Conservation (phyloP, 2,888 invertebrate genomes). For the Habrosyne pyritoides region DNA sequence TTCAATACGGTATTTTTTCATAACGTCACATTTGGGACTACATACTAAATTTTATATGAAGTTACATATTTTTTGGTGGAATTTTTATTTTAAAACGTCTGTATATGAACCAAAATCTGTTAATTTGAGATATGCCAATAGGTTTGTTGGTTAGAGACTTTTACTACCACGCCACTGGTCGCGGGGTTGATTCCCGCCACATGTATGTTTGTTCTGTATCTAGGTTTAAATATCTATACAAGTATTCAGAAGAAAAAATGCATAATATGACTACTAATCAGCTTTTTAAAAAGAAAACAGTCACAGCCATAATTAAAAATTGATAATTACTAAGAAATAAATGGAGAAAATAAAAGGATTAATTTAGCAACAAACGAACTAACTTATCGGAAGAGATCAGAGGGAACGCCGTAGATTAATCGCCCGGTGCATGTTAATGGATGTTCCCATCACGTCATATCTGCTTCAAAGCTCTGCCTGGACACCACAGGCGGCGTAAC, state of each 20-base stretch:
- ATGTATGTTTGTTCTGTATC: too few species aligned
- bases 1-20: slow-evolving; percentile 5
- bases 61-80: not conserved
- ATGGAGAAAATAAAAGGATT: slow-evolving; percentile 39
- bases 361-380: slow-evolving; percentile 39
- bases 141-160: too few species aligned
- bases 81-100: not conserved
- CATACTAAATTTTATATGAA: not conserved
- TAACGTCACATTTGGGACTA: slow-evolving; percentile 5
- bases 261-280: too few species aligned
- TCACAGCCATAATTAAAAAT: not conserved
- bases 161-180: too few species aligned
- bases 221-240: too few species aligned
- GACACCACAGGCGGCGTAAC: slow-evolving; percentile 8
- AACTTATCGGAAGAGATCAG: slow-evolving; percentile 44
- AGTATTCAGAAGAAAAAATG: too few species aligned
- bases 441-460: slow-evolving; percentile 42
- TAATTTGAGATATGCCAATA: too few species aligned
- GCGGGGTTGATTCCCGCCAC: too few species aligned
- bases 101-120: too few species aligned
- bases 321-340: slow-evolving; percentile 26
- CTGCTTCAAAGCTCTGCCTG: slow-evolving; percentile 21
- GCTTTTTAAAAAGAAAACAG: too few species aligned
- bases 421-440: slow-evolving; percentile 38
- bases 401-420: slow-evolving; percentile 50